A percentile compares a stretch with the other conserved stretches of the same genome.
phyloP scores from a whole-genome alignment of 2,113 vertebrate species.

The Serilophus lunatus region DNA sequence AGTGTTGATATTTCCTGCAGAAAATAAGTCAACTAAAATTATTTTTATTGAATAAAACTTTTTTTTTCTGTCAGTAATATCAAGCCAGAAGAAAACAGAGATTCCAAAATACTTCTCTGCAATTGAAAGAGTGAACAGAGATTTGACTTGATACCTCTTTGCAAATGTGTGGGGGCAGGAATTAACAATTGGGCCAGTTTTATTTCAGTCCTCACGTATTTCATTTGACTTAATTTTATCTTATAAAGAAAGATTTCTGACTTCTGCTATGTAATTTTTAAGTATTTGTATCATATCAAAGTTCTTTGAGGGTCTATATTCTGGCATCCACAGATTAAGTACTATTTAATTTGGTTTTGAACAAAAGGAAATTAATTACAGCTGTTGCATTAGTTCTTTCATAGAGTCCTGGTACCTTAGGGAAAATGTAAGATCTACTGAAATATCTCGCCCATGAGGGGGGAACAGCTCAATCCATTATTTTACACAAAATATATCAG shows the following conservation, averaged over 20 bases:
- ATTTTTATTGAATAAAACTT: neutral
- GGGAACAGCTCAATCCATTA: neutral
- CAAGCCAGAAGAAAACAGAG: neutral
- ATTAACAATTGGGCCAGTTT: neutral
- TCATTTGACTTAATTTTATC: neutral
- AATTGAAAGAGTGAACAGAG: neutral
- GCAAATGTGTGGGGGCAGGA: neutral
- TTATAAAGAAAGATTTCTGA: neutral
- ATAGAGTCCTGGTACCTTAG: neutral
- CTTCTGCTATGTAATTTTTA: neutral
- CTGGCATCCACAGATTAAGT: neutral
- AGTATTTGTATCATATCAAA: neutral
- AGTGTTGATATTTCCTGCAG: neutral
- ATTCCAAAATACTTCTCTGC: neutral
- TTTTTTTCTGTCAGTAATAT: neutral
- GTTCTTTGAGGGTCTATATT: neutral
- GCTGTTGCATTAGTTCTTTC: neutral
- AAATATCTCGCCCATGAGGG: neutral
- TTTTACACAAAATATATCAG: slow-evolving; percentile 3
- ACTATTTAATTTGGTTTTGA: neutral
- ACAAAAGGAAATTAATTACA: slow-evolving; percentile 36
- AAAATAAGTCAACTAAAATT: neutral
- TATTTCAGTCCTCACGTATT: neutral
- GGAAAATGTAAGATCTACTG: neutral
- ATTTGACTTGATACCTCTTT: neutral